Conservation (phyloP, 1,140 invertebrate species). For the Brachystomella parvula region DNA sequence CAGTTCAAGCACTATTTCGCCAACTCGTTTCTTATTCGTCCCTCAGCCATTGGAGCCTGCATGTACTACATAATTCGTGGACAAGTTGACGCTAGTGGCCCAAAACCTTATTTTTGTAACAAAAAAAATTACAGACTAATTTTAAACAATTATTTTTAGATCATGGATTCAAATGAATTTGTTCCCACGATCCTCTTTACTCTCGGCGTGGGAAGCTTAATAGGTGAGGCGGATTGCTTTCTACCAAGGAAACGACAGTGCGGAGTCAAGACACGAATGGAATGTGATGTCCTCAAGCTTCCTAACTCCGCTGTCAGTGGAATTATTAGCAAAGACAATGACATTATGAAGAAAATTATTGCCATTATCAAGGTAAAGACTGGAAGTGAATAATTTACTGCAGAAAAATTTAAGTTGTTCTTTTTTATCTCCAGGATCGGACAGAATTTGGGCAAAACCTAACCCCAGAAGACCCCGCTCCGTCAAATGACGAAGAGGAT, state of each 20-base stretch:
- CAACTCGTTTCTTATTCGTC: constrained; percentile 19
- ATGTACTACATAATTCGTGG: constrained; percentile 13
- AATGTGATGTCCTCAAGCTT: constrained; percentile 13
- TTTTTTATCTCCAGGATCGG: too few relatives aligned
- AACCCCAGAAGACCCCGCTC: too few relatives aligned
- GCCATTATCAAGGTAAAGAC: background rate
- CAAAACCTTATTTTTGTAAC: background rate
- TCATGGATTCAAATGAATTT: background rate
- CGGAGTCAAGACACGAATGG: constrained; percentile 17
- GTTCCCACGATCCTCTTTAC: constrained; percentile 5
- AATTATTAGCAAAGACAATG: background rate
- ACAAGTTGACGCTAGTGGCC: constrained; percentile 8
- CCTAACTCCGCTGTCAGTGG: background rate
- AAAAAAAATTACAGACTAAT: background rate
- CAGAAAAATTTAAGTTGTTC: too few relatives aligned
- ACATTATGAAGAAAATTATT: background rate
- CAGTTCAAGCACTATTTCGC: constrained; percentile 13
- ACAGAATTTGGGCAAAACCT: too few relatives aligned
- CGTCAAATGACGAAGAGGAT: too few relatives aligned
- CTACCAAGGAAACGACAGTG: constrained; percentile 5
- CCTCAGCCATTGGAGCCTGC: background rate
- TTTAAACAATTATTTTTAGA: constrained; percentile 2
- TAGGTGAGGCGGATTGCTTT: constrained; percentile 13
- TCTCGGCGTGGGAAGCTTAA: constrained; percentile 2
- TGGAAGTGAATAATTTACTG: too few relatives aligned